Evolutionary conservation across 2,113 vertebrate species (phyloP), one percentile per base, ranked within the genome.

Genomic region (Burhinus oedicnemus): DNA sequence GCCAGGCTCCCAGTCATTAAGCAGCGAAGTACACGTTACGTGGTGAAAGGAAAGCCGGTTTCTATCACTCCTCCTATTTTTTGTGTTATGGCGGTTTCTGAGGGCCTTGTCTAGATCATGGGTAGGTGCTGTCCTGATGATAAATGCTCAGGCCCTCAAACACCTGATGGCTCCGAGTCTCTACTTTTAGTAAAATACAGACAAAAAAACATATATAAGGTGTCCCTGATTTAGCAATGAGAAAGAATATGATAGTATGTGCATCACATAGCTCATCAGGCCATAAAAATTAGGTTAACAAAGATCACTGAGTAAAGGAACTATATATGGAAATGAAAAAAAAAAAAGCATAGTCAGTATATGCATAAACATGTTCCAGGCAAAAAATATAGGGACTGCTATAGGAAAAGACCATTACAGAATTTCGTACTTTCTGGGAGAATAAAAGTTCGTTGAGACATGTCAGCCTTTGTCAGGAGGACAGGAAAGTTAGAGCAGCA

Each of bases 1-100:
- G 42, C 15, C 20, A 45, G 74, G 62, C 38, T 69, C 22, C 49
- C 12, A 22, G 22, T 49, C 12, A 1, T 30, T 22, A 30, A 12
- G 51, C 1, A 1, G 17, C 27, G 22, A 58, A 40, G 15, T 30
- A 9, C 6, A 0, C 4, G 2, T 62, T 26, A 7, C 0, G 3
- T 2, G 45, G 90, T 40, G 45, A 27, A 71, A 86, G 62, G 27
- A 79, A 57, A 83, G n/a, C 11, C n/a, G 7, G 70, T 36, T 49
- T 64, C 54, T 32, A 5, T 27, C 62, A 5, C 23, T 90, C 17
- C 36, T 81, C 4, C 27, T 20, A 0, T 47, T 54, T 6, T 45
- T 42, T 55, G 60, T 42, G 6, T 49, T 62, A 5, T 1, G 26
- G 47, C 47, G 58, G 38, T 36, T 94, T 74, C 60, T 25, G 34